phyloP scores from a whole-genome alignment of 2,113 vertebrate species.

The Oenanthe oenanthe region DNA sequence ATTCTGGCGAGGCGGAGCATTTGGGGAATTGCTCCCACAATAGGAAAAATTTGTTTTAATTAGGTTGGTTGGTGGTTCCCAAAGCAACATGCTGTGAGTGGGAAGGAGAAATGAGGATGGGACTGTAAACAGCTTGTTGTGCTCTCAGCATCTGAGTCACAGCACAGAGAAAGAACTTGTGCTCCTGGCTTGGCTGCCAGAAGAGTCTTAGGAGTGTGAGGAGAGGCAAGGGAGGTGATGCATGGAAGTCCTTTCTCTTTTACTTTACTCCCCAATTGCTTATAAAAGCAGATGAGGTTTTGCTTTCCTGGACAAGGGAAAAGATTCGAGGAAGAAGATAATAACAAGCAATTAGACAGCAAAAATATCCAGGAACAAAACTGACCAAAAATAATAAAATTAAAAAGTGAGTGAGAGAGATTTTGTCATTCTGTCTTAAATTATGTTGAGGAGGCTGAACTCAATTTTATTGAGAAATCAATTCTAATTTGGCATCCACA shows the following conservation, averaged over 20 bases:
- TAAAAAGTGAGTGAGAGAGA: slow-evolving; percentile 58
- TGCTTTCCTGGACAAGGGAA: slow-evolving; percentile 38
- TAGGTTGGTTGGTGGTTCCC: slow-evolving; percentile 71
- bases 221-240: background rate
- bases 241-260: background rate
- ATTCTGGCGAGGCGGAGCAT: slow-evolving; percentile 21
- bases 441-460: slow-evolving; percentile 75
- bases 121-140: slow-evolving; percentile 36
- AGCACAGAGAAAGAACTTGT: background rate
- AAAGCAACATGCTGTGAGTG: slow-evolving; percentile 58
- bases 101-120: slow-evolving; percentile 35
- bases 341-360: slow-evolving; percentile 34
- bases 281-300: slow-evolving; percentile 17
- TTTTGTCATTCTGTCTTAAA: slow-evolving; percentile 73
- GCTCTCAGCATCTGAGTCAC: slow-evolving; percentile 28
- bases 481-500: slow-evolving; percentile 79
- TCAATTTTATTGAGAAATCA: slow-evolving; percentile 83
- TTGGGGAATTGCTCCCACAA: slow-evolving; percentile 64
- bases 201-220: background rate
- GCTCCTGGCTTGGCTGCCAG: background rate
- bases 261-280: background rate
- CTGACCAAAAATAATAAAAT: slow-evolving; percentile 71
- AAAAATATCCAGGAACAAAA: slow-evolving; percentile 71
- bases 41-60: slow-evolving; percentile 72
- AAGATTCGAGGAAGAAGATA: slow-evolving; percentile 44